A percentile compares a stretch with the other conserved stretches of the same genome.
Conservation (phyloP, 2,888 invertebrate species). For the Junonia oenone region DNA sequence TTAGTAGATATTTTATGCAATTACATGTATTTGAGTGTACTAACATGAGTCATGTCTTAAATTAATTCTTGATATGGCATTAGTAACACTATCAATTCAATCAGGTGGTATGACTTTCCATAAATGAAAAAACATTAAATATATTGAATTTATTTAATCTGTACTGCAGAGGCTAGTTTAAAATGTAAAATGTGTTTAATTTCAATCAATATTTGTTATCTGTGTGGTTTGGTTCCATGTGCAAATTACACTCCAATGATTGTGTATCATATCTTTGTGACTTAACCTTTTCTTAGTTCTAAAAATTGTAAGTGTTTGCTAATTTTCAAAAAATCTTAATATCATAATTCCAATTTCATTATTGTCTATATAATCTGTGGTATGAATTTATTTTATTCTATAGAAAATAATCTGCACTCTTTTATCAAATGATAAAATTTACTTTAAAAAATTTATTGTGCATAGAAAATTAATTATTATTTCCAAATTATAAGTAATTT, state of each 20-base stretch:
- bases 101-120: not conserved
- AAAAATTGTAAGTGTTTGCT: too few species aligned
- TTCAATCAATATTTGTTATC: not conserved
- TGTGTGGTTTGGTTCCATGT: not conserved
- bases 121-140: not conserved
- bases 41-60: constrained; percentile 2
- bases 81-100: not conserved
- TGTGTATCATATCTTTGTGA: not conserved
- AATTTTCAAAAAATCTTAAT: too few species aligned
- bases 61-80: not conserved
- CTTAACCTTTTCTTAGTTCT: not conserved
- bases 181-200: not conserved
- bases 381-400: too few species aligned
- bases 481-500: too few species aligned
- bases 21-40: not conserved
- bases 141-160: not conserved
- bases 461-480: too few species aligned
- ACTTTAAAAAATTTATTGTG: too few species aligned
- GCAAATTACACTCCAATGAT: not conserved
- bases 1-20: not conserved
- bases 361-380: too few species aligned
- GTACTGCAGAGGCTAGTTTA: not conserved
- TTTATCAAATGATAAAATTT: too few species aligned
- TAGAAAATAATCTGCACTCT: too few species aligned
- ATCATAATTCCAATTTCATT: too few species aligned